Evolutionary conservation across 2,113 vertebrate genomes (phyloP).

Genomic region (Oryzias woworae): DNA sequence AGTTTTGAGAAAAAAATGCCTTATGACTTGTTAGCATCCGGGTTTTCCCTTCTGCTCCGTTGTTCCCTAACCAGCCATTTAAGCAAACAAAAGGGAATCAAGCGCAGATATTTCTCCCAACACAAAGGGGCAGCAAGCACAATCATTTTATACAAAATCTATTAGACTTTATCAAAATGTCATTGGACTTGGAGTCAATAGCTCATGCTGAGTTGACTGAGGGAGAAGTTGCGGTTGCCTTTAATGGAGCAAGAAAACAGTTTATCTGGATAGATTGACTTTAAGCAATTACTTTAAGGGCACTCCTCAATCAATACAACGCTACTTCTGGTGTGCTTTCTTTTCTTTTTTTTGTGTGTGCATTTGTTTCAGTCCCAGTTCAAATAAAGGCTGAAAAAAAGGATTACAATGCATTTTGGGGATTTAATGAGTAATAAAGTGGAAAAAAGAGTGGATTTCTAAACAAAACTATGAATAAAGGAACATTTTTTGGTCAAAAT

Average conservation of each 20-base stretch:
- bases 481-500: too few relatives aligned
- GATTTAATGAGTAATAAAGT: too few relatives aligned
- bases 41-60: too few relatives aligned
- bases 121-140: slow-evolving; percentile 48
- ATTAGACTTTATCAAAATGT: slow-evolving; percentile 63
- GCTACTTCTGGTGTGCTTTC: slow-evolving; percentile 19
- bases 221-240: slow-evolving; percentile 62
- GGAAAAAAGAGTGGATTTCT: too few relatives aligned
- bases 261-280: slow-evolving; percentile 69
- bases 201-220: slow-evolving; percentile 58
- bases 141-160: slow-evolving; percentile 53
- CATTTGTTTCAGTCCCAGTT: background rate
- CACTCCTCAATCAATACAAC: slow-evolving; percentile 66
- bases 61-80: background rate
- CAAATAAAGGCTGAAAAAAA: too few relatives aligned
- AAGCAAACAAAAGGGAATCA: slow-evolving; percentile 7
- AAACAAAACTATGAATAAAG: too few relatives aligned
- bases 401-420: too few relatives aligned
- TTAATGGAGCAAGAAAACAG: slow-evolving; percentile 68
- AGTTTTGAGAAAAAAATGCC: too few relatives aligned
- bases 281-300: slow-evolving; percentile 68
- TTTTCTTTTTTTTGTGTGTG: slow-evolving; percentile 18
- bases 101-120: slow-evolving; percentile 34
- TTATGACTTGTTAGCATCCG: too few relatives aligned
- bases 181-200: slow-evolving; percentile 60